Evolutionary conservation across 1,140 invertebrate species (phyloP).

Genomic region (Rhagoletis pomonella): DNA sequence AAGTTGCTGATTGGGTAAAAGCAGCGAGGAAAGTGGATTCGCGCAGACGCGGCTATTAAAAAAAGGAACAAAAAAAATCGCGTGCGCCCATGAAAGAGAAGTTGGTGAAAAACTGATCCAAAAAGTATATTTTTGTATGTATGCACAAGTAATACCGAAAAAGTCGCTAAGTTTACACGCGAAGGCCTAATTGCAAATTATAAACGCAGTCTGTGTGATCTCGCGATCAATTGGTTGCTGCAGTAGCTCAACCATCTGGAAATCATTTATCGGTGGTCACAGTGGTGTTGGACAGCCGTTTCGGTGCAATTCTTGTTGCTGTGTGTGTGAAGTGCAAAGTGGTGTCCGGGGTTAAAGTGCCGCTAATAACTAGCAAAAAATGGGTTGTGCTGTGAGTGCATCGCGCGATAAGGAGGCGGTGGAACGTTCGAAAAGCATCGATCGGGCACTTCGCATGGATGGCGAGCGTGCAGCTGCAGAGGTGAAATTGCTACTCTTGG

Average conservation of each 20-base stretch:
- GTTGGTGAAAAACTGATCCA: slow-evolving; percentile 13
- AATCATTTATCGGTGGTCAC: background rate
- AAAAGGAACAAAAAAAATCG: background rate
- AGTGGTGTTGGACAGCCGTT: background rate
- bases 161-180: slow-evolving; percentile 25
- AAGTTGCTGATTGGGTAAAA: background rate
- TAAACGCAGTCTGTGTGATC: background rate
- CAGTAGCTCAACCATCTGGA: background rate
- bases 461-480: slow-evolving; percentile 89
- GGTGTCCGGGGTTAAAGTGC: slow-evolving; percentile 15
- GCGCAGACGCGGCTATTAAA: slow-evolving; percentile 26
- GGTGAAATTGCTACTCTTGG: slow-evolving; percentile 91
- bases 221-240: background rate
- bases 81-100: slow-evolving; percentile 38
- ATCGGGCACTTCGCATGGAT: slow-evolving; percentile 88
- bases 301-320: background rate
- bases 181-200: slow-evolving; percentile 42
- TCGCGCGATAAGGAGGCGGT: slow-evolving; percentile 87
- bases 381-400: slow-evolving; percentile 88
- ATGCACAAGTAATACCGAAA: too few species aligned
- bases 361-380: slow-evolving; percentile 66
- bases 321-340: slow-evolving; percentile 24
- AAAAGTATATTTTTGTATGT: background rate
- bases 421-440: slow-evolving; percentile 91
- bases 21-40: slow-evolving; percentile 28